Percentiles rank a stretch among this genome's conserved stretches.
Conservation (phyloP, 2,888 invertebrate species). For the Acleris literana region DNA sequence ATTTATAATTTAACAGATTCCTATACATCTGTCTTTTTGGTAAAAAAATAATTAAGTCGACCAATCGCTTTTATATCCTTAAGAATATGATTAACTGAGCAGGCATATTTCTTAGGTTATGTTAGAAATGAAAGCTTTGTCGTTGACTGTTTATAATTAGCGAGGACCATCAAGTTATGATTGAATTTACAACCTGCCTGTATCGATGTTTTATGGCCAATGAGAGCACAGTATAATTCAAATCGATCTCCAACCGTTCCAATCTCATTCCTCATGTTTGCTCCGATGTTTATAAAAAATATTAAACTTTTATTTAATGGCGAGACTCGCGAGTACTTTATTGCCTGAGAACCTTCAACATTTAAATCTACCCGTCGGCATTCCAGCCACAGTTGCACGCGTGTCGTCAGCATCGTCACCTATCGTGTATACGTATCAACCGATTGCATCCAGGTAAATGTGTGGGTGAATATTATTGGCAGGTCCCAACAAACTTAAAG, state of each 20-base stretch:
- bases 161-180: too few species aligned
- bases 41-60: too few species aligned
- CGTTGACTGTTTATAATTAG: too few species aligned
- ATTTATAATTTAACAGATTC: too few species aligned
- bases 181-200: not conserved
- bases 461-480: conserved; percentile 77
- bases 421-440: conserved; percentile 43
- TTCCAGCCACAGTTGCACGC: conserved; percentile 57
- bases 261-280: conserved; percentile 6
- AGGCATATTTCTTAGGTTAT: too few species aligned
- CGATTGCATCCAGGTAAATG: conserved; percentile 65
- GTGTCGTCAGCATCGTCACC: conserved; percentile 63
- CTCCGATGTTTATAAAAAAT: conserved; percentile 21
- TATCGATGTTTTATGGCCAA: not conserved
- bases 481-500: conserved; percentile 64
- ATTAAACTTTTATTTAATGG: conserved; percentile 35
- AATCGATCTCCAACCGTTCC: conserved; percentile 1
- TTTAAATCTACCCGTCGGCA: conserved; percentile 53
- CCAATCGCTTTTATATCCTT: too few species aligned
- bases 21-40: too few species aligned
- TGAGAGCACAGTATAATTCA: not conserved
- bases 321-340: conserved; percentile 25
- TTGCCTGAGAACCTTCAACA: conserved; percentile 33
- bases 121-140: too few species aligned
- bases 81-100: too few species aligned